phyloP scores from a whole-genome alignment of 2,113 vertebrate species.

The Chaetura pelagica region DNA sequence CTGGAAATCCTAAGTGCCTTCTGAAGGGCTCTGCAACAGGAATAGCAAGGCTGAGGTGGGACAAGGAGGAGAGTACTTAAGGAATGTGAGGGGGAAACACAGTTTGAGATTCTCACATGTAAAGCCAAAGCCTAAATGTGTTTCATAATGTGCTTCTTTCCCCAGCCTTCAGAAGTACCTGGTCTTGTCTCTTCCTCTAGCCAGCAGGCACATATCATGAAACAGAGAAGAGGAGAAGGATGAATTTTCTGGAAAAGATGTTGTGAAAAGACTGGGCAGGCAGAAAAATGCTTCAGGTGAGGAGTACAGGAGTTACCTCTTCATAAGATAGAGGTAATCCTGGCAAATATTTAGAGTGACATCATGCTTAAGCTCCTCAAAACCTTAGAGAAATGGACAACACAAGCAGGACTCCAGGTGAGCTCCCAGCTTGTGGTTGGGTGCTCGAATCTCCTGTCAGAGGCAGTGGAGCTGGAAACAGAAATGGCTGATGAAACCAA shows the following conservation, averaged over 20 bases:
- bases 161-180: neutral
- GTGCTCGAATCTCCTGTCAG: neutral
- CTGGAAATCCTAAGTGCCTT: neutral
- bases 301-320: neutral
- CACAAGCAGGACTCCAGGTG: neutral
- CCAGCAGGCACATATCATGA: neutral
- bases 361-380: neutral
- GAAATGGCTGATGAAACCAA: neutral
- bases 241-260: neutral
- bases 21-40: neutral
- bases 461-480: neutral
- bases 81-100: neutral
- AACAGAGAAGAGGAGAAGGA: neutral
- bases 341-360: neutral
- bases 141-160: neutral
- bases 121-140: neutral
- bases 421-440: neutral
- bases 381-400: neutral
- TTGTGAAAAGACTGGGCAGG: neutral
- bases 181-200: neutral
- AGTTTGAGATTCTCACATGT: neutral
- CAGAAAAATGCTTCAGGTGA: neutral
- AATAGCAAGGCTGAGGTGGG: rapidly evolving
- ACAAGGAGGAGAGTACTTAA: neutral
- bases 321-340: neutral